Evolutionary conservation across 2,888 invertebrate genomes (phyloP).

Genomic region (Drosophila testacea): DNA sequence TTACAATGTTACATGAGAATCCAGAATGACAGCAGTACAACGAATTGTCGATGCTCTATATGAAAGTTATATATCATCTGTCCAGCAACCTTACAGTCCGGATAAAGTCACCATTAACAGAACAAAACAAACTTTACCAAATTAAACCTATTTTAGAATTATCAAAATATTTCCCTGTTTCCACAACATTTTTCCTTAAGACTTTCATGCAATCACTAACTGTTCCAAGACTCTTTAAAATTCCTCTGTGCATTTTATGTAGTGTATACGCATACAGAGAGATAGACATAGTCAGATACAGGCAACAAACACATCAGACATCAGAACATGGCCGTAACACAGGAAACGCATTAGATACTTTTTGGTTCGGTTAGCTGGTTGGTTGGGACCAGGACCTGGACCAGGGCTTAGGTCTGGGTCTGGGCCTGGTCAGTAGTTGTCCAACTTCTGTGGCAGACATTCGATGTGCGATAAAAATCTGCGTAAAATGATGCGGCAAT

Average conservation of each 20-base stretch:
- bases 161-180: background rate
- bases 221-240: background rate
- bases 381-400: background rate
- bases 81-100: too few species aligned
- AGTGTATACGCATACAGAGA: constrained; percentile 56
- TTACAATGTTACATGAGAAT: constrained; percentile 69
- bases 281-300: constrained; percentile 68
- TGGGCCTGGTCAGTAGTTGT: constrained; percentile 11
- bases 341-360: constrained; percentile 80
- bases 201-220: background rate
- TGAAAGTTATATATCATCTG: too few species aligned
- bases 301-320: constrained; percentile 53
- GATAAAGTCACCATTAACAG: too few species aligned
- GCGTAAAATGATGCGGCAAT: constrained; percentile 79
- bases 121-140: too few species aligned
- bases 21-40: constrained; percentile 1
- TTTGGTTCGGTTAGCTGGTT: constrained; percentile 24
- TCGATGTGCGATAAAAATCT: constrained; percentile 72
- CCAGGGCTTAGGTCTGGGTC: constrained; percentile 13
- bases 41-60: constrained; percentile 40
- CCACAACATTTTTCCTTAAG: background rate
- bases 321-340: constrained; percentile 66
- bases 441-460: constrained; percentile 34
- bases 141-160: background rate
- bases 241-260: background rate